Base-by-base conservation (phyloP, 1,140 invertebrate species). In the Trissolcus basalis region DNA sequence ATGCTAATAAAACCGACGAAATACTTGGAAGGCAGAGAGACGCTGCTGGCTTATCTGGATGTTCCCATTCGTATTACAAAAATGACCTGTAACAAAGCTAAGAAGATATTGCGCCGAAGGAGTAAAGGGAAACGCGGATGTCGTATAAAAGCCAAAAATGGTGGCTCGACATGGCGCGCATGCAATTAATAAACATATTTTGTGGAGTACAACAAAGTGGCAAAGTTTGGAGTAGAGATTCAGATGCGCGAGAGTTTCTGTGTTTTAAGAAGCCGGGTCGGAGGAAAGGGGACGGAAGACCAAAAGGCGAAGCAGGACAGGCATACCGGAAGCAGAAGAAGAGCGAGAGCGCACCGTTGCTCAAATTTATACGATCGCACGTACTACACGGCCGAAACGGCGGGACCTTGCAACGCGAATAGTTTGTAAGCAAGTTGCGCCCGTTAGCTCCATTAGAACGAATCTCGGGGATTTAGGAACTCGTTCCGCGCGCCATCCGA, bases 381-480 rank as follows among this genome's bases (percentile, higher is more conserved):
- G 74, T 80, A 78, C 67, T 78, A 77, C 60, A 63, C 53, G 64
- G 75, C 61, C 64, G 67, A 78, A 78, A 70, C 74, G n/a, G 80
- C 67, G 69, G 74, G 77, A 81, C 72, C 76, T 56, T 70, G 19
- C 64, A 81, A 79, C 73, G 74, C 79, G 82, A 82, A 84, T 83
- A 87, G 83, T 86, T 87, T 83, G 84, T 83, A 83, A 88, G 82
- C 81, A 85, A 86, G 85, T 88, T 86, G 84, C 79, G 79, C 76
- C 85, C 87, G 86, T 88, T 88, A 87, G 83, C 84, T 87, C 85
- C 87, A 87, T 88, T 88, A 88, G 83, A 85, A 87, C 84, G 83
- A 87, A 87, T 87, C 86, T 87, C 82, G 53, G 80, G 83, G 85
- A 88, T 88, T 87, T 87, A 86, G 85, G 80, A 83, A 82, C 82